Conservation (phyloP, 2,797 vertebrate species). For the Dromococcyx pavoninus region DNA sequence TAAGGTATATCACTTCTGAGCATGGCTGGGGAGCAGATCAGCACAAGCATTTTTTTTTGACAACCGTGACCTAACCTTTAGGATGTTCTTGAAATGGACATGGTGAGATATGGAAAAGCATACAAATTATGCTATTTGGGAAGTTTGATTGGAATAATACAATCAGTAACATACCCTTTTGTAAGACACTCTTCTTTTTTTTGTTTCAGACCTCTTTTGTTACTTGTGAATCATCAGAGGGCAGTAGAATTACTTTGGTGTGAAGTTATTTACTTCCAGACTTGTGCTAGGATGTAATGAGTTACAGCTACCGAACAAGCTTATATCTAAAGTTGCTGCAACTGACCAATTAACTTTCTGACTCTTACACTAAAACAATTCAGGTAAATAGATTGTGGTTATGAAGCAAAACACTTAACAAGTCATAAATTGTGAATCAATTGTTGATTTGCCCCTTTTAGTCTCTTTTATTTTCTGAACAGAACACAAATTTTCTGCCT, state of each 20-base stretch:
- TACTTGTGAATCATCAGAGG: not conserved
- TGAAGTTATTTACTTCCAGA: constrained; percentile 30
- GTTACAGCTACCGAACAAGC: constrained; percentile 52
- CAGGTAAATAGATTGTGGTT: constrained; percentile 67
- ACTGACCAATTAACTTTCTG: constrained; percentile 69
- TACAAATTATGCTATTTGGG: not conserved
- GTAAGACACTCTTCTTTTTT: not conserved
- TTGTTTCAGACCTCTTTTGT: not conserved
- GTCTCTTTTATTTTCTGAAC: not conserved
- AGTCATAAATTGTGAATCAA: constrained; percentile 18
- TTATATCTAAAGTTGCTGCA: constrained; percentile 65
- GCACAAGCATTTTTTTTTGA: not conserved
- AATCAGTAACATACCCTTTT: not conserved
- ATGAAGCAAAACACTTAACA: constrained; percentile 65
- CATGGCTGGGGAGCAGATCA: not conserved
- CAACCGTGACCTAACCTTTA: not conserved
- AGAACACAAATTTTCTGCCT: not conserved
- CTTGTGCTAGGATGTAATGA: constrained; percentile 50
- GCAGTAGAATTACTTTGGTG: constrained; percentile 7
- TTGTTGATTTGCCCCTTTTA: constrained; percentile 19
- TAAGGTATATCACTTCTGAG: not conserved
- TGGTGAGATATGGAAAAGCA: not conserved
- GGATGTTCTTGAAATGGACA: not conserved
- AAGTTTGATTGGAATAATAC: not conserved
- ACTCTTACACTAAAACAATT: constrained; percentile 47